Percentiles rank a stretch among this genome's conserved stretches.
Evolutionary conservation across 1,140 invertebrate species (phyloP).

Genomic region (Hyposmocoma kahamanoa): DNA sequence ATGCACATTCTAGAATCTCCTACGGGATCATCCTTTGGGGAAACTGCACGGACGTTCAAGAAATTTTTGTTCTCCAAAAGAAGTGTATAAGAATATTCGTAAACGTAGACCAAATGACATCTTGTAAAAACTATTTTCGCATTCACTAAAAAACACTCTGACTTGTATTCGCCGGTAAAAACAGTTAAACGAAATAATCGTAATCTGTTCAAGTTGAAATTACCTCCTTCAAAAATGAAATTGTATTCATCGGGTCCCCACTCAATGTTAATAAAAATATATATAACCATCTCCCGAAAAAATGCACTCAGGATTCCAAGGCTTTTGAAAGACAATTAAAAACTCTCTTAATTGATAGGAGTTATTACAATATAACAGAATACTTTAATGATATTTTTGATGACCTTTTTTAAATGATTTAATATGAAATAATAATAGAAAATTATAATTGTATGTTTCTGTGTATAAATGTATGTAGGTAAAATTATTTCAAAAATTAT

Average conservation of each 20-base stretch:
- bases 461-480: no score
- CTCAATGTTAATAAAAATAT: slow-evolving; percentile 2
- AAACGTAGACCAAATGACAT: slow-evolving; percentile 7
- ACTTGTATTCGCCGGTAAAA: slow-evolving; percentile 2
- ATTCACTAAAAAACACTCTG: slow-evolving; percentile 5
- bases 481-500: no score
- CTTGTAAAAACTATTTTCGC: not conserved
- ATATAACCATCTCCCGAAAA: slow-evolving; percentile 9
- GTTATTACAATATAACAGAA: not conserved
- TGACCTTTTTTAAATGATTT: no score
- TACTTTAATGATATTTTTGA: not conserved
- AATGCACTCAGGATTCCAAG: not conserved
- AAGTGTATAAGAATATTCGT: slow-evolving; percentile 5
- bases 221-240: slow-evolving; percentile 5
- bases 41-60: not conserved
- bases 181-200: slow-evolving; percentile 2
- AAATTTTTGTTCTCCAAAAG: slow-evolving; percentile 7
- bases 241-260: not conserved
- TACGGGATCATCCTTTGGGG: slow-evolving; percentile 9
- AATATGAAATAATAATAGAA: no score
- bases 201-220: not conserved
- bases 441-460: no score
- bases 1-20: slow-evolving; percentile 3
- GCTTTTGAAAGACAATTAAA: not conserved
- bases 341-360: not conserved